These are phyloP conservation scores for Kryphioiulus occultus DNA, from an alignment of 2,888 invertebrate species.

Conservation along the genomic window DNA sequence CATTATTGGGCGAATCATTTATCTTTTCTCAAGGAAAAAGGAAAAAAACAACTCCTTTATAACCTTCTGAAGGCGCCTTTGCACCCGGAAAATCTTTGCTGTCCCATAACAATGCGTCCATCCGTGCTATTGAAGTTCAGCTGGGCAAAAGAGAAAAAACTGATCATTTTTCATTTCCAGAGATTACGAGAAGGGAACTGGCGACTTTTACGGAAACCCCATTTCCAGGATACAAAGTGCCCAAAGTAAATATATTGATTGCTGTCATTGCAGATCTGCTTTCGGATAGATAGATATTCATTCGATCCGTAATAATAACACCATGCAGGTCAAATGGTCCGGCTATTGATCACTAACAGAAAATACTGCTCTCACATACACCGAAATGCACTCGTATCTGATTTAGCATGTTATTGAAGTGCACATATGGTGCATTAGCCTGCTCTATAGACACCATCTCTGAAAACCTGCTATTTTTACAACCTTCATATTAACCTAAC, in stretches of 20 bases:
- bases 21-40: background rate
- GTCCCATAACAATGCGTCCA: conserved; percentile 35
- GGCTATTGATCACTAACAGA: background rate
- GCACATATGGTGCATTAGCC: background rate
- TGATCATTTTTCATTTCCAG: conserved; percentile 35
- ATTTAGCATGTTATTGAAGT: background rate
- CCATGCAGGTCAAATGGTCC: background rate
- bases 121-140: conserved; percentile 35
- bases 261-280: conserved; percentile 21
- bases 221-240: conserved; percentile 26
- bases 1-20: conserved; percentile 28
- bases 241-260: conserved; percentile 30
- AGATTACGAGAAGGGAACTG: background rate
- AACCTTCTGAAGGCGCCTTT: background rate
- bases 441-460: background rate
- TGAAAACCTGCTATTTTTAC: no score
- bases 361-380: background rate
- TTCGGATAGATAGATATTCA: conserved; percentile 31
- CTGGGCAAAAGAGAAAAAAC: background rate
- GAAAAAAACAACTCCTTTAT: background rate
- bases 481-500: no score
- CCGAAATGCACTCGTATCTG: background rate
- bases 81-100: conserved; percentile 30
- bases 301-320: conserved; percentile 24
- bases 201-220: conserved; percentile 26